Evolutionary conservation across 1,140 invertebrate species (phyloP).

Genomic region (Nasonia giraulti): DNA sequence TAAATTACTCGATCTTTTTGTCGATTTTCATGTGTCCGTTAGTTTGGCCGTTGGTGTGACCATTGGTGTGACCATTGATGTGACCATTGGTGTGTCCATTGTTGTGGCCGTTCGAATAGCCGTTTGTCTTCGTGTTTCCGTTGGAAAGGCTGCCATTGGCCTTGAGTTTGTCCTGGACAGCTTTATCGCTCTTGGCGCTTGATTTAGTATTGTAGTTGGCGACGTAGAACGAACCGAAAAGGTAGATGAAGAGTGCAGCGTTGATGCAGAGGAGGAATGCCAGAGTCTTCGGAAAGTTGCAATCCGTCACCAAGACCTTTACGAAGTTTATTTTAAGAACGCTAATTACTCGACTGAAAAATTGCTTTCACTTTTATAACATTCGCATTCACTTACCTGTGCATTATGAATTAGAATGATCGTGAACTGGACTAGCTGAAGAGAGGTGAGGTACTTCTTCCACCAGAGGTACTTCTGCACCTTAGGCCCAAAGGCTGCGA

Average conservation of each 20-base stretch:
- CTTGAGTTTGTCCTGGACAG: not conserved
- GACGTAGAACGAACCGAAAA: slow-evolving; percentile 90
- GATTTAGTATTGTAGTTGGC: slow-evolving; percentile 77
- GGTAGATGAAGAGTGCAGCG: slow-evolving; percentile 85
- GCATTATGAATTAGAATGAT: slow-evolving; percentile 84
- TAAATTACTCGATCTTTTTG: slow-evolving; percentile 30
- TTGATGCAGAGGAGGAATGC: slow-evolving; percentile 82
- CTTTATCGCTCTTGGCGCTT: slow-evolving; percentile 54
- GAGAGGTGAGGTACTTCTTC: slow-evolving; percentile 90
- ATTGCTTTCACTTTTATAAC: not conserved
- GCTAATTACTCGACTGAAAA: no score
- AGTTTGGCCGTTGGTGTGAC: not conserved
- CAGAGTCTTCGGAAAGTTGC: slow-evolving; percentile 81
- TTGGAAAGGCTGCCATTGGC: slow-evolving; percentile 29
- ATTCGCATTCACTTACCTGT: slow-evolving; percentile 67
- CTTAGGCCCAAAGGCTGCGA: slow-evolving; percentile 86
- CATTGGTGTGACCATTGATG: not conserved
- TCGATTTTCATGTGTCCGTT: not conserved
- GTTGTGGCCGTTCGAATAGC: not conserved
- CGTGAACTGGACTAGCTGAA: slow-evolving; percentile 91
- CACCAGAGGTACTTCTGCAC: slow-evolving; percentile 93
- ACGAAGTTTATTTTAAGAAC: slow-evolving; percentile 59
- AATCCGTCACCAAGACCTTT: slow-evolving; percentile 72
- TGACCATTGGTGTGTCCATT: not conserved
- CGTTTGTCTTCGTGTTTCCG: slow-evolving; percentile 21